These are phyloP conservation scores for Paratrypauchen microcephalus DNA, from an alignment of 2,797 vertebrate genomes.

Conservation along the genomic window DNA sequence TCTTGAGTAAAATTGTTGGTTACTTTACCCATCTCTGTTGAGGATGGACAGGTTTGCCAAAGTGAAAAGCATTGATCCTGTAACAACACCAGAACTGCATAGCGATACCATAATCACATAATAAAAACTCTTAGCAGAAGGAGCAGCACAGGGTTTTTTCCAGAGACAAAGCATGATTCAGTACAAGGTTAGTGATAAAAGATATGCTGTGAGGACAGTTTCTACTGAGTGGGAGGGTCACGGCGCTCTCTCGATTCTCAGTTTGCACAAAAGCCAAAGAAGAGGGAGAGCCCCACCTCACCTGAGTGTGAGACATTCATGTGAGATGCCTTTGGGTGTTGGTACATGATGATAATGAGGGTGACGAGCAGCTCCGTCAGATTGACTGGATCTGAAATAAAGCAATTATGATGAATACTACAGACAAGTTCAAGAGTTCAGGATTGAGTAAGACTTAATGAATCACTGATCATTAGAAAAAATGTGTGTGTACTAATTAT, in stretches of 20 bases:
- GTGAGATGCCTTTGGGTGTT: slow-evolving; percentile 74
- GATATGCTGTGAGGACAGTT: slow-evolving; percentile 31
- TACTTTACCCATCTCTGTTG: not conserved
- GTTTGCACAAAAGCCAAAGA: slow-evolving; percentile 6
- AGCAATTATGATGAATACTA: slow-evolving; percentile 1
- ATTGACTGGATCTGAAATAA: slow-evolving; percentile 76
- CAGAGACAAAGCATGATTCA: slow-evolving; percentile 23
- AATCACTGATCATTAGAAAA: not conserved
- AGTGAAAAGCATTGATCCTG: slow-evolving; percentile 40
- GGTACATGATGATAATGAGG: slow-evolving; percentile 86
- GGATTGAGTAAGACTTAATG: not conserved
- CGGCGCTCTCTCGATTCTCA: not conserved
- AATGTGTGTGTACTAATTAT: not conserved
- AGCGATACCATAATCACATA: slow-evolving; percentile 16
- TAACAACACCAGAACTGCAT: slow-evolving; percentile 22
- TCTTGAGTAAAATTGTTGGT: too few species aligned
- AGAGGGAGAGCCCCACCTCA: slow-evolving; percentile 54
- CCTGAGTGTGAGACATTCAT: slow-evolving; percentile 73
- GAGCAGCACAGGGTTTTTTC: slow-evolving; percentile 37
- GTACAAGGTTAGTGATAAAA: slow-evolving; percentile 60
- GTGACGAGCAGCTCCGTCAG: slow-evolving; percentile 85
- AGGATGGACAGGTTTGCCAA: slow-evolving; percentile 27
- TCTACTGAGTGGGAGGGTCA: slow-evolving; percentile 21
- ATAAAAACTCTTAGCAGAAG: not conserved
- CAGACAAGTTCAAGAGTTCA: not conserved